Evolutionary conservation across 2,888 invertebrate species (phyloP).

Genomic region (Spisula solida): DNA sequence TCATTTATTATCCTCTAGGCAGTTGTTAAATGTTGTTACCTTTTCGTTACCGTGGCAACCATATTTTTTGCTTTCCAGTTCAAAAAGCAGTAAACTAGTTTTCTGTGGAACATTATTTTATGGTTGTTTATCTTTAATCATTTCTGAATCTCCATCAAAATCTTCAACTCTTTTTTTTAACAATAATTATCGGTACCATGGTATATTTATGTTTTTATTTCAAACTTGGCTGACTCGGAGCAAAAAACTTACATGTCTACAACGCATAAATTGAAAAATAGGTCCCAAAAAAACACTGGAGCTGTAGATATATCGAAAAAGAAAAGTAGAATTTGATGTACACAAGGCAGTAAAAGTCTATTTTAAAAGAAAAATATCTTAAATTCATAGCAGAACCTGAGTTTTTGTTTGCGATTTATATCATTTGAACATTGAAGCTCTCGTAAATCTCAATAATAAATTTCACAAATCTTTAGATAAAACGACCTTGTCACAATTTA

Average conservation of each 20-base stretch:
- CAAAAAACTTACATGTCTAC: constrained; percentile 16
- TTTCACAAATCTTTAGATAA: not conserved
- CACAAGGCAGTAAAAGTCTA: not conserved
- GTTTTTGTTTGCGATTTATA: not conserved
- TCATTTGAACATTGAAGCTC: not conserved
- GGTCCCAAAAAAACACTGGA: not conserved
- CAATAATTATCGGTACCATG: constrained; percentile 42
- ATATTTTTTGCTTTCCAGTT: constrained; percentile 51
- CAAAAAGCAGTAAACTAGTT: constrained; percentile 25
- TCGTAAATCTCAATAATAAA: constrained; percentile 4
- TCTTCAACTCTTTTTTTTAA: constrained; percentile 50
- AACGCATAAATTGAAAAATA: constrained; percentile 4
- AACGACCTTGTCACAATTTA: not conserved
- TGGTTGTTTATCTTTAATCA: constrained; percentile 59
- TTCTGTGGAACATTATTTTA: constrained; percentile 44
- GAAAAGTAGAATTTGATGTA: constrained; percentile 20
- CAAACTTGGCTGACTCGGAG: not conserved
- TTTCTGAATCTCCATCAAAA: constrained; percentile 35
- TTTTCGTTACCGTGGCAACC: constrained; percentile 58
- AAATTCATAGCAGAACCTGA: not conserved
- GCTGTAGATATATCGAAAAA: not conserved
- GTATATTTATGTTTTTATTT: constrained; percentile 35
- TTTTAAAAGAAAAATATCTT: not conserved
- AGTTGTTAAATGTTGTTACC: constrained; percentile 70
- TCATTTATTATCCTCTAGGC: constrained; percentile 65